Percentiles rank a stretch among this genome's conserved stretches.
These are phyloP conservation scores for Yponomeuta plumbellus DNA, from an alignment of 2,888 invertebrate species.

Conservation along the genomic window DNA sequence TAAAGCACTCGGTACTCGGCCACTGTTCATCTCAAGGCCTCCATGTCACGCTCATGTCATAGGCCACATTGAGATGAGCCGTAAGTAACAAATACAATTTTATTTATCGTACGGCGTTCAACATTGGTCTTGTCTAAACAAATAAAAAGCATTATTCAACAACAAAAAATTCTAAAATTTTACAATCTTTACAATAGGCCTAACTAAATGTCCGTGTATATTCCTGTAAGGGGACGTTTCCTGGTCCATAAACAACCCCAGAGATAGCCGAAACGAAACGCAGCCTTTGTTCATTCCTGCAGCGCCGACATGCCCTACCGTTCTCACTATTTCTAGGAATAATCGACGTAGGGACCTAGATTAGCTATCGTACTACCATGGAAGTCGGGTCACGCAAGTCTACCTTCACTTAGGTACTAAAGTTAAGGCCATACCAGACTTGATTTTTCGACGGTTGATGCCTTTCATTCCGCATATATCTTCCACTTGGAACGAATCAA, in stretches of 20 bases:
- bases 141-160: too few species aligned
- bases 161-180: background rate
- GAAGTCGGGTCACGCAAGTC: constrained; percentile 43
- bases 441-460: too few species aligned
- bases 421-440: background rate
- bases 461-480: too few species aligned
- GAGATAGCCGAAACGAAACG: constrained; percentile 8
- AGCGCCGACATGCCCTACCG: background rate
- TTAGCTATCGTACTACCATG: constrained; percentile 31
- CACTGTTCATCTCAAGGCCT: too few species aligned
- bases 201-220: background rate
- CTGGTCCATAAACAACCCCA: background rate
- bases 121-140: too few species aligned
- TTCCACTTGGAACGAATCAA: too few species aligned
- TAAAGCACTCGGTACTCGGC: too few species aligned
- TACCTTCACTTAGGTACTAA: constrained; percentile 29
- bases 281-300: background rate
- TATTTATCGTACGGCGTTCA: too few species aligned
- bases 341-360: constrained; percentile 20
- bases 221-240: background rate
- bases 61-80: too few species aligned
- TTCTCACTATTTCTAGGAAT: constrained; percentile 17
- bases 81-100: too few species aligned
- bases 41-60: too few species aligned
- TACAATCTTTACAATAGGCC: background rate